phyloP scores from a whole-genome alignment of 2,113 vertebrate genomes.

The Ciconia maguari region DNA sequence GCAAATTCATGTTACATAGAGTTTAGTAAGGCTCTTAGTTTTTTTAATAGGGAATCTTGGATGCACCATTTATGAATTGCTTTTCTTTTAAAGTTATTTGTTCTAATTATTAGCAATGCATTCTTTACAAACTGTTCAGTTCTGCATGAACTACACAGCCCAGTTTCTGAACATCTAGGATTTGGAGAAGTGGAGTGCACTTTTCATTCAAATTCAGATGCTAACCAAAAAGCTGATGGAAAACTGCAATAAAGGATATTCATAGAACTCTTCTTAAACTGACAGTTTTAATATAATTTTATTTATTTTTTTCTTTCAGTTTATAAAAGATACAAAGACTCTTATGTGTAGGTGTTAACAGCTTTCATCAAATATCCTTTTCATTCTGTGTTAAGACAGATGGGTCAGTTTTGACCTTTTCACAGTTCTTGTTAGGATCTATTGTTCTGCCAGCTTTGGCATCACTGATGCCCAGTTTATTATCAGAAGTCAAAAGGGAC shows the following conservation, averaged over 20 bases:
- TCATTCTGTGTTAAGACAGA: neutral
- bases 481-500: neutral
- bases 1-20: neutral
- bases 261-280: neutral
- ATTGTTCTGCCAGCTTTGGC: neutral
- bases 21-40: neutral
- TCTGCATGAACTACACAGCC: neutral
- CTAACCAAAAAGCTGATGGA: neutral
- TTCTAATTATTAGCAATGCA: neutral
- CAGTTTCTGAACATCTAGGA: neutral
- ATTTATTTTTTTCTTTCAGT: neutral
- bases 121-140: neutral
- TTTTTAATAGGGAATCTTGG: neutral
- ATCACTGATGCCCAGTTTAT: neutral
- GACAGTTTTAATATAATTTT: neutral
- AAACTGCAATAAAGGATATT: neutral
- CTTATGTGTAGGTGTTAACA: neutral
- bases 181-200: neutral
- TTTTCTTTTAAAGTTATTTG: neutral
- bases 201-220: neutral
- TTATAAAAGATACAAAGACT: neutral
- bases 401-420: constrained; percentile 19
- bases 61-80: neutral
- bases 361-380: neutral
- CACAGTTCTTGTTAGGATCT: neutral